phyloP scores from a whole-genome alignment of 2,113 vertebrate genomes.

The Python bivittatus region DNA sequence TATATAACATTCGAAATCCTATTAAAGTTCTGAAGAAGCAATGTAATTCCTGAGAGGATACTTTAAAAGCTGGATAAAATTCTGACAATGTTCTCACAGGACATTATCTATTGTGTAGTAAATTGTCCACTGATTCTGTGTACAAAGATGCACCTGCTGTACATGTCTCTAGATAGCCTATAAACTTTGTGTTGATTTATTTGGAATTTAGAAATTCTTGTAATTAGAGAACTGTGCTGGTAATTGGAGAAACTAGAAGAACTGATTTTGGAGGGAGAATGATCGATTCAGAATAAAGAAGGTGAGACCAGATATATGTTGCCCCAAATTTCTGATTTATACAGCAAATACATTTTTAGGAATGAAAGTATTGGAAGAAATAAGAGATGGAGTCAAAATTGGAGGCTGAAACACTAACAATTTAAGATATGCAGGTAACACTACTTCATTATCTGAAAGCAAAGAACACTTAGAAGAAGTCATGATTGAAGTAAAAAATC shows the following conservation, averaged over 20 bases:
- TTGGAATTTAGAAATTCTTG: not conserved
- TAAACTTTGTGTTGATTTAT: not conserved
- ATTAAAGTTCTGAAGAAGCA: not conserved
- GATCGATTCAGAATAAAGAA: no score
- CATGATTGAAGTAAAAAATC: no score
- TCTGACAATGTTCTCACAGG: not conserved
- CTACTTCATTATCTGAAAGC: no score
- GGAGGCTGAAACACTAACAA: no score
- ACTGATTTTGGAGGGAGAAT: no score
- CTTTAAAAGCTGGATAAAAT: not conserved
- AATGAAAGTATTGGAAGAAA: no score
- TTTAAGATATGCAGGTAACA: no score
- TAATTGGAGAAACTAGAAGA: conserved; percentile 19
- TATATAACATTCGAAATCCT: not conserved
- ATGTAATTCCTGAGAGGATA: not conserved
- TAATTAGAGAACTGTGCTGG: conserved; percentile 58
- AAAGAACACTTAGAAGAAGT: no score
- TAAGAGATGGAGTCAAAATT: no score
- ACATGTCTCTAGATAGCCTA: not conserved
- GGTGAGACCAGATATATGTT: no score
- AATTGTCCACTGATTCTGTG: not conserved
- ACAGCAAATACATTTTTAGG: no score
- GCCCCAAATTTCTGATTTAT: no score
- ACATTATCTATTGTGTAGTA: not conserved
- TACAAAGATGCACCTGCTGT: not conserved